phyloP scores from a whole-genome alignment of 2,113 vertebrate species.

The Tapirus terrestris region DNA sequence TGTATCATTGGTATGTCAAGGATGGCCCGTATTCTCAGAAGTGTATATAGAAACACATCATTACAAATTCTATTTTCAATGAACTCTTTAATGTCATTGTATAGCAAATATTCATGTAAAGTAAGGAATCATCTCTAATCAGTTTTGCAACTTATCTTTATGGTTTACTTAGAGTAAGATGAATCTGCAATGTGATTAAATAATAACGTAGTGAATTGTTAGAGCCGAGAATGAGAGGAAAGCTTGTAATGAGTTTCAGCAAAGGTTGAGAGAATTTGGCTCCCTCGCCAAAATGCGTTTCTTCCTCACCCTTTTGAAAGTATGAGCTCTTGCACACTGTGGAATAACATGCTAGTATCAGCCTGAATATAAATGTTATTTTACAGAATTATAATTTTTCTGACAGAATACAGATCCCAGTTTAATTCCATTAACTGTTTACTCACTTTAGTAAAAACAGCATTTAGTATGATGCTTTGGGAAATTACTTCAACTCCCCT shows the following conservation, averaged over 20 bases:
- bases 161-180: constrained; percentile 44
- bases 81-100: constrained; percentile 3
- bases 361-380: constrained; percentile 44
- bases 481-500: constrained; percentile 43
- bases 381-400: constrained; percentile 51
- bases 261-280: constrained; percentile 48
- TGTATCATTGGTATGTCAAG: neutral
- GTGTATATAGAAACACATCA: neutral
- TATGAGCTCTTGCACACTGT: neutral
- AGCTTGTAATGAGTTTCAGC: constrained; percentile 41
- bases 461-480: constrained; percentile 22
- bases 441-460: neutral
- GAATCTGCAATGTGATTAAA: constrained; percentile 53
- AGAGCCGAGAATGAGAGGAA: constrained; percentile 43
- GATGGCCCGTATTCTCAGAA: neutral
- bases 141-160: constrained; percentile 56
- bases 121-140: constrained; percentile 43
- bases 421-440: constrained; percentile 53
- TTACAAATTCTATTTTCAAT: constrained; percentile 33
- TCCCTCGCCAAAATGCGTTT: constrained; percentile 8
- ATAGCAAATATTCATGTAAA: constrained; percentile 28
- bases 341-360: neutral
- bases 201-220: constrained; percentile 43
- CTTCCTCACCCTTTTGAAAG: constrained; percentile 4
- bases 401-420: neutral